phyloP scores from a whole-genome alignment of 2,888 invertebrate species.

The Tenthredo notha region DNA sequence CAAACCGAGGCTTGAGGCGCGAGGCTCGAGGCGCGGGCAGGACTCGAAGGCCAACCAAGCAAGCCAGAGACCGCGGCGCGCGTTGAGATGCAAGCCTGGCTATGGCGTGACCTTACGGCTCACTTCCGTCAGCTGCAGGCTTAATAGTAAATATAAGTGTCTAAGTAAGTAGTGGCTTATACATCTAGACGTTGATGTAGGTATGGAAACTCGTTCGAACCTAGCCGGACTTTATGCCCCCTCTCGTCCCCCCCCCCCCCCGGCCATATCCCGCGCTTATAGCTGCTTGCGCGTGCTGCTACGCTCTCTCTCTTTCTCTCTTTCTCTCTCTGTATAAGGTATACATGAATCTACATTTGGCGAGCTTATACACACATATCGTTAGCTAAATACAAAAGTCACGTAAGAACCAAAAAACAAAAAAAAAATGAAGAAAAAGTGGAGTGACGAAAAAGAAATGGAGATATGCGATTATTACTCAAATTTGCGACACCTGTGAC shows the following conservation, averaged over 20 bases:
- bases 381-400: too few relatives aligned
- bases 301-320: background rate
- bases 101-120: constrained; percentile 72
- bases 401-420: too few relatives aligned
- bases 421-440: too few relatives aligned
- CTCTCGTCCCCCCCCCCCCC: background rate
- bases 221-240: constrained; percentile 2
- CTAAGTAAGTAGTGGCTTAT: background rate
- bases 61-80: constrained; percentile 55
- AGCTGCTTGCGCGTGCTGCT: background rate
- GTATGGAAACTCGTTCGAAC: constrained; percentile 12
- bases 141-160: constrained; percentile 69
- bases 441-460: too few relatives aligned
- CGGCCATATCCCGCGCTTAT: background rate
- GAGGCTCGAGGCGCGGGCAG: constrained; percentile 54
- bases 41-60: constrained; percentile 68
- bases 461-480: too few relatives aligned
- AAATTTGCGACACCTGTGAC: too few relatives aligned
- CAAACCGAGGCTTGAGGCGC: background rate
- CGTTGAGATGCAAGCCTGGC: constrained; percentile 72
- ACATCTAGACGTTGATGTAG: constrained; percentile 3
- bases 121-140: constrained; percentile 76
- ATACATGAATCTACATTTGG: background rate
- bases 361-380: background rate
- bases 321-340: background rate